Base-by-base conservation (phyloP, 53 echinoderm and acorn worm species). In the Echinometra lucunter region DNA sequence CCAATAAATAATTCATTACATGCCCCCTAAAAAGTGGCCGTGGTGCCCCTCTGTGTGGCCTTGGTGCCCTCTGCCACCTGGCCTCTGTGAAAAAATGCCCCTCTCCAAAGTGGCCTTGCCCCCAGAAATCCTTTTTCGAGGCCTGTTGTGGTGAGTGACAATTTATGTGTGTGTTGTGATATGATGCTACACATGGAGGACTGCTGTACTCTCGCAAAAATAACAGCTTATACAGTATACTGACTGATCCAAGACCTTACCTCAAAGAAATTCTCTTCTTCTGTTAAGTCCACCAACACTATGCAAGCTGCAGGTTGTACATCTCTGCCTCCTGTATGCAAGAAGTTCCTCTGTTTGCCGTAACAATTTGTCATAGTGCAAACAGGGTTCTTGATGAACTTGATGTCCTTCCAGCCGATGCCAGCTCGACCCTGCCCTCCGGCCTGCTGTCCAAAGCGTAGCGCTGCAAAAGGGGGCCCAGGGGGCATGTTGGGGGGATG, bases 191-290 rank as follows among this genome's bases (percentile, higher is more conserved):
- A n/a, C n/a, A n/a, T n/a, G n/a, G n/a, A n/a, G n/a, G n/a, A n/a
- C n/a, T n/a, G n/a, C n/a, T n/a, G n/a, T n/a, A n/a, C n/a, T n/a
- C n/a, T n/a, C n/a, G n/a, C n/a, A n/a, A n/a, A n/a, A n/a, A n/a
- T n/a, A n/a, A n/a, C n/a, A n/a, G n/a, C n/a, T n/a, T n/a, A n/a
- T n/a, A n/a, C n/a, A n/a, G n/a, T 63, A 5, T 63, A 63, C 23
- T 1, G 5, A 63, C 25, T 25, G 6, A 63, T 63, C 63, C 34
- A 53, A n/a, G n/a, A 88, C 57, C 13, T 56, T 56, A 92, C 92
- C 92, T 92, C 92, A 92, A 92, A 92, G 92, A 74, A 92, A 32
- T 92, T 92, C 47, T 92, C 92, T 17, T 92, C 92, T 57, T 92
- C 92, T n/a, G 75, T 53, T 25, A 92, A 74, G 7, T 92, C 92